These are phyloP conservation scores for Lytechinus pictus DNA, from an alignment of 35 echinoderm and acorn worm species.

Conservation along the genomic window DNA sequence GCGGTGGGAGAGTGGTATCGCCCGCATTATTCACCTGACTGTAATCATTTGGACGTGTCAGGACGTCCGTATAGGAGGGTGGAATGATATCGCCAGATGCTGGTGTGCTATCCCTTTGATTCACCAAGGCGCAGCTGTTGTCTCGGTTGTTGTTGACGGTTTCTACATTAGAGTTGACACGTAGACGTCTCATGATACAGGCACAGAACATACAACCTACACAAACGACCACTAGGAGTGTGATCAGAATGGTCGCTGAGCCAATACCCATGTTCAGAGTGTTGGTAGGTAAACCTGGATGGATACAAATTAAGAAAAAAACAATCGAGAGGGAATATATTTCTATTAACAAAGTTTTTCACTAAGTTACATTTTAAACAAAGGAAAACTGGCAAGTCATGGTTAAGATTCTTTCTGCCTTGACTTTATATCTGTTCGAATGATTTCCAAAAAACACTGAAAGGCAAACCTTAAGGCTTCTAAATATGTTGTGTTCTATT, in stretches of 20 bases:
- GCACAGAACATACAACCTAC: slow-evolving; percentile 49
- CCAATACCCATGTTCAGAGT: slow-evolving; percentile 29
- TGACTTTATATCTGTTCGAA: too few species aligned
- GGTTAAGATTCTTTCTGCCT: too few species aligned
- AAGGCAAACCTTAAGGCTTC: too few species aligned
- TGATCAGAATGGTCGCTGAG: slow-evolving; percentile 22
- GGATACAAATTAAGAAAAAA: not conserved
- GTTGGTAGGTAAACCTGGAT: not conserved
- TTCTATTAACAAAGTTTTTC: not conserved
- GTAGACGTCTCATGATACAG: slow-evolving; percentile 23
- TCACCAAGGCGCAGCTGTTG: not conserved
- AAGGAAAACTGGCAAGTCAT: too few species aligned
- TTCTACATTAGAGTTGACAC: not conserved
- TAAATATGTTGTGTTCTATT: too few species aligned
- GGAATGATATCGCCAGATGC: not conserved
- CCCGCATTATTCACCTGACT: not conserved
- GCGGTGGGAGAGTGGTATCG: not conserved
- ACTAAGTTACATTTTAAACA: not conserved
- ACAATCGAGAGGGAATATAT: not conserved
- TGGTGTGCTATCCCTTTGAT: not conserved
- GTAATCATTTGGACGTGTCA: slow-evolving; percentile 15
- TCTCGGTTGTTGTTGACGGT: not conserved
- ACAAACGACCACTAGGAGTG: slow-evolving; percentile 27
- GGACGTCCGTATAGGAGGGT: slow-evolving; percentile 27
- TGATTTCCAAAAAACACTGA: too few species aligned